Conservation (phyloP, 2,797 vertebrate species). For the Pangasius sanitwongsei region DNA sequence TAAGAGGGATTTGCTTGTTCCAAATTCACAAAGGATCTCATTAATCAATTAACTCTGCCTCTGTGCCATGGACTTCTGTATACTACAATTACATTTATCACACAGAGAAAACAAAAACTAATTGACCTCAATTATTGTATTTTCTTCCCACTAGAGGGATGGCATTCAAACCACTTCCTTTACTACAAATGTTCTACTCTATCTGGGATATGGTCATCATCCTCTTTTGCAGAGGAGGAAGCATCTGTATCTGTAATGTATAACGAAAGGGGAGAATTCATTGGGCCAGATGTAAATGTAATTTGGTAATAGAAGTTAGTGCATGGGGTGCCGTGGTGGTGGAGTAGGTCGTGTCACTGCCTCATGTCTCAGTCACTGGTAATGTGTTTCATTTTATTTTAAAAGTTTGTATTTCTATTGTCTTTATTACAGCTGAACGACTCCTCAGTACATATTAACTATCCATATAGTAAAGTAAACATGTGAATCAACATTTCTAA, state of each 20-base stretch:
- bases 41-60: slow-evolving; percentile 46
- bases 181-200: slow-evolving; percentile 32
- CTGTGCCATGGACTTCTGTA: slow-evolving; percentile 26
- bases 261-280: background rate
- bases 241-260: slow-evolving; percentile 9
- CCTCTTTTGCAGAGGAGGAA: background rate
- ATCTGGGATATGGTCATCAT: slow-evolving; percentile 1
- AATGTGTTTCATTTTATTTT: background rate
- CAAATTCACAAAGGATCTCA: slow-evolving; percentile 38
- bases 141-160: slow-evolving; percentile 40
- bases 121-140: slow-evolving; percentile 47
- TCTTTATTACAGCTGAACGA: background rate
- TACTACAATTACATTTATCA: slow-evolving; percentile 34
- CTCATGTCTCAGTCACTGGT: background rate
- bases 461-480: background rate
- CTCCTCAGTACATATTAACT: background rate
- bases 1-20: slow-evolving; percentile 39
- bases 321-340: background rate
- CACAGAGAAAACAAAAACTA: slow-evolving; percentile 36
- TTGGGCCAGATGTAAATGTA: background rate
- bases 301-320: background rate
- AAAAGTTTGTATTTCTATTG: background rate
- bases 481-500: background rate
- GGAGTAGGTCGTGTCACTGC: background rate
- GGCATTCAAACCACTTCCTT: slow-evolving; percentile 31